phyloP scores from a whole-genome alignment of 1,140 invertebrate species.

The Tribolium madens region DNA sequence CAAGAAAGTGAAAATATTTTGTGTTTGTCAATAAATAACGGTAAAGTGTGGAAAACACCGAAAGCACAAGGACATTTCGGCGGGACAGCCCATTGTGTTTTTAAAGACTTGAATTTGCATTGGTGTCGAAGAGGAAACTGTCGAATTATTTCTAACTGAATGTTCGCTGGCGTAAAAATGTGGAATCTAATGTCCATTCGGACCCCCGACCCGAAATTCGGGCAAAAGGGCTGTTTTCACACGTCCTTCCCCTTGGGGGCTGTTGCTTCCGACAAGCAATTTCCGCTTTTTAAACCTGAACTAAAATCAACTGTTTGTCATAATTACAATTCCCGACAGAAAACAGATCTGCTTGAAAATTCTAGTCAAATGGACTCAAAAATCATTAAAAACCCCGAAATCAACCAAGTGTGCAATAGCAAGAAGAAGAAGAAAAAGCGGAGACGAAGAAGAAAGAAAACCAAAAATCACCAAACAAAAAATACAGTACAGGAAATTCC shows the following conservation, averaged over 20 bases:
- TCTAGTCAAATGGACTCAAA: background rate
- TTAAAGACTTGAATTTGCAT: background rate
- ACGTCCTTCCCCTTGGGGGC: background rate
- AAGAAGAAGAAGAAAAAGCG: conserved; percentile 35
- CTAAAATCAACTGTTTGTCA: background rate
- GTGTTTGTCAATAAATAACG: background rate
- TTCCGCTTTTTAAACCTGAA: background rate
- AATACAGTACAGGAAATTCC: background rate
- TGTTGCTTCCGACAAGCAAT: background rate
- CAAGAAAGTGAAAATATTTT: conserved; percentile 17
- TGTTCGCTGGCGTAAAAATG: background rate
- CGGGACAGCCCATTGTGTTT: background rate
- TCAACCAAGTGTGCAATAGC: conserved; percentile 10
- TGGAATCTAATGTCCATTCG: background rate
- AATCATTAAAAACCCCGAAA: background rate
- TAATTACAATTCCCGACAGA: background rate
- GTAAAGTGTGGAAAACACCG: background rate
- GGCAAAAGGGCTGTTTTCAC: background rate
- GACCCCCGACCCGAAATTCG: background rate
- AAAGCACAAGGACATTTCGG: conserved; percentile 9
- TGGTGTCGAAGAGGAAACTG: background rate
- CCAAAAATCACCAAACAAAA: background rate
- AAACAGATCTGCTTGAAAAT: background rate
- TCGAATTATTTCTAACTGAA: background rate
- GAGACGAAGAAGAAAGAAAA: conserved; percentile 34